Evolutionary conservation across 1,140 invertebrate species (phyloP), one percentile per base, ranked within the genome.

Genomic region (Ruditapes philippinarum): DNA sequence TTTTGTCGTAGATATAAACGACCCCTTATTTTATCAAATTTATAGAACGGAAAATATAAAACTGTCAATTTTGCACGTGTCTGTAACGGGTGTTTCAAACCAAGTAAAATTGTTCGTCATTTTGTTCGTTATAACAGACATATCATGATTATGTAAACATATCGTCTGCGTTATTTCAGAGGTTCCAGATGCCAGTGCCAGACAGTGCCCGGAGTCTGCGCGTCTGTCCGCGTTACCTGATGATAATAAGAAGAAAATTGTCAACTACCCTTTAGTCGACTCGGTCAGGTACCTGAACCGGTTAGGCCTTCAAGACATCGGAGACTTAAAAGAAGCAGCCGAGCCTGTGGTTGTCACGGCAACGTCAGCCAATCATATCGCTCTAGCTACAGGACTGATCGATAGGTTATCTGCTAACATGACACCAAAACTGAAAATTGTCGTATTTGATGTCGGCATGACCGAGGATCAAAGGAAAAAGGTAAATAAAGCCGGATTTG

Each of bases 181-280:
- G 28, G 19, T 78, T 36, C 74, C 74, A 36, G 74, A 45, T 25
- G 25, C 74, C 17, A 54, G 54, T 33, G 31, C 17, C 2, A 49
- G 5, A 0, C 12, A 31, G 19, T 78, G 74, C 19, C 74, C 74
- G 54, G 14, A 36, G n/a, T 78, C 74, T 36, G 74, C 74, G 1
- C 17, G 54, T 1, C n/a, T 78, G 14, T 78, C 74, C 12, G 28
- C 28, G 5, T 33, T 36, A 5, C 9, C 19, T 0, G 28, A 51
- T 17, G 74, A 78, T 36, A 78, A 78, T 22, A n/a, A 54, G 45
- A 54, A 14, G 45, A 78, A 78, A 38, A 78, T 78, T 33, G 45
- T 78, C 42, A 78, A 78, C 49, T 78, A 78, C 31, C 74, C 74
- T n/a, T 12, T 78, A 11, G 74, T 54, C 0, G 74, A 78, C 25